Percentiles rank a stretch among this genome's conserved stretches.
These are phyloP conservation scores for Gandaritis pyraliata DNA, from an alignment of 2,888 invertebrate species.

Conservation along the genomic window DNA sequence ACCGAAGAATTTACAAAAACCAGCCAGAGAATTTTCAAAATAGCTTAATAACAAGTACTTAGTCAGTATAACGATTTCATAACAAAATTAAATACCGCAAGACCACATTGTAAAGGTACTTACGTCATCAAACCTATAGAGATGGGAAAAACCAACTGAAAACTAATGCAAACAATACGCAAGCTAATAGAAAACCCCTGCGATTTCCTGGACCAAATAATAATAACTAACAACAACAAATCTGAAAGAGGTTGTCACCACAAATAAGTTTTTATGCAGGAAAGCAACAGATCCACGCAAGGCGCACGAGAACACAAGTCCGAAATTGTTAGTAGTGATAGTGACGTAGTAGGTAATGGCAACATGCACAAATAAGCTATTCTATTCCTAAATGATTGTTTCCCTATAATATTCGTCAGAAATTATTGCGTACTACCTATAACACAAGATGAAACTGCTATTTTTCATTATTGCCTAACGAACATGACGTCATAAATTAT, in stretches of 20 bases:
- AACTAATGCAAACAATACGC: too few species aligned
- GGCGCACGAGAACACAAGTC: too few species aligned
- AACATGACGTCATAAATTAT: constrained; percentile 15
- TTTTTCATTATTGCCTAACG: constrained; percentile 10
- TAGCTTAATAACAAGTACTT: constrained; percentile 8
- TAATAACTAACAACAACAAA: not conserved
- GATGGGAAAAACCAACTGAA: constrained; percentile 9
- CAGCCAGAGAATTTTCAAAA: constrained; percentile 34
- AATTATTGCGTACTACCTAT: constrained; percentile 22
- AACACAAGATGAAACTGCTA: constrained; percentile 3
- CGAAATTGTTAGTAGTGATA: too few species aligned
- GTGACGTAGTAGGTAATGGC: too few species aligned
- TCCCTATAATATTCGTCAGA: not conserved
- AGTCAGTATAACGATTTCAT: constrained; percentile 5
- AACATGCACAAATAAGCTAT: too few species aligned
- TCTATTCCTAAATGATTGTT: too few species aligned
- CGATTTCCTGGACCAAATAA: constrained; percentile 3
- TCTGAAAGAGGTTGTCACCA: not conserved
- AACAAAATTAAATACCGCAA: not conserved
- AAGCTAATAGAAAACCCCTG: constrained; percentile 11
- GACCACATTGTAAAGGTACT: not conserved
- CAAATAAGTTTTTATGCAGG: not conserved
- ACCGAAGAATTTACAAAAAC: constrained; percentile 40
- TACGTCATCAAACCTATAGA: not conserved
- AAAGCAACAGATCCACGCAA: not conserved